A percentile compares a stretch with the other conserved stretches of the same genome.
These are phyloP conservation scores for Quiscalus mexicanus DNA, from an alignment of 2,113 vertebrate genomes.

Conservation along the genomic window DNA sequence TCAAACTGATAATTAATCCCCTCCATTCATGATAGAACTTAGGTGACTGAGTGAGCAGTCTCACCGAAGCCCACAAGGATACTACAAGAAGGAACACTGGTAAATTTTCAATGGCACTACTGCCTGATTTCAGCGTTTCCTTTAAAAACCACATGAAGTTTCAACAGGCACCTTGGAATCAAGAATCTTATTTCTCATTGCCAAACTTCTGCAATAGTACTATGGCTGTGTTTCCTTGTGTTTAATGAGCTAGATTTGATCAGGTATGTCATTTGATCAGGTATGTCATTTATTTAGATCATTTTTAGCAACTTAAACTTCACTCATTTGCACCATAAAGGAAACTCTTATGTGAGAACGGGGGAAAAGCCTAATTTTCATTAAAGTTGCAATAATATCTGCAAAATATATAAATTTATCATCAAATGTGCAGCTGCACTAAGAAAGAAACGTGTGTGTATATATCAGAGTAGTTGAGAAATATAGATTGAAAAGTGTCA, in stretches of 20 bases:
- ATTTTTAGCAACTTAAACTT: neutral
- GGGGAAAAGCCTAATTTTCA: neutral
- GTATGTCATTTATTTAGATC: neutral
- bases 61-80: neutral
- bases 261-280: neutral
- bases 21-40: neutral
- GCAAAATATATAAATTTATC: neutral
- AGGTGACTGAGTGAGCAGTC: neutral
- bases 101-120: neutral
- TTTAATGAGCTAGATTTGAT: neutral
- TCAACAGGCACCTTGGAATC: neutral
- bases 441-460: neutral
- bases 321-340: neutral
- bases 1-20: neutral
- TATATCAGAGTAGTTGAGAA: neutral
- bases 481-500: neutral
- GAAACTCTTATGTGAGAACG: neutral
- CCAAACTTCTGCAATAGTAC: neutral
- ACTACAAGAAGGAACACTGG: neutral
- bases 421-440: neutral
- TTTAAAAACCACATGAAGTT: neutral
- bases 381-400: neutral
- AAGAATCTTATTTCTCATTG: neutral
- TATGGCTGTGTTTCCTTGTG: neutral
- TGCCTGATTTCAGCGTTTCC: neutral